These are phyloP conservation scores for Zaprionus capensis DNA, from an alignment of 1,140 invertebrate species.

Conservation along the genomic window DNA sequence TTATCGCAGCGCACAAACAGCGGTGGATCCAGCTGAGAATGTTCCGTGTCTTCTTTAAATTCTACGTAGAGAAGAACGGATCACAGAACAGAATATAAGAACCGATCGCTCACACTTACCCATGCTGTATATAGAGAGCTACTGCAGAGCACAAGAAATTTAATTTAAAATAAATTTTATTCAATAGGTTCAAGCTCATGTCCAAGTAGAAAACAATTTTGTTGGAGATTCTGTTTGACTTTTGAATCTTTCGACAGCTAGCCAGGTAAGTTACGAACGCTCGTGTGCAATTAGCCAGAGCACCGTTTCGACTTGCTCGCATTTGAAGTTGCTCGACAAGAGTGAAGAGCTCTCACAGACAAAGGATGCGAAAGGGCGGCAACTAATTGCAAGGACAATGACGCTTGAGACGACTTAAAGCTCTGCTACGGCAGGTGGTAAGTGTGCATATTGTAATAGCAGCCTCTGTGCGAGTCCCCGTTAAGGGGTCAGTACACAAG, in stretches of 20 bases:
- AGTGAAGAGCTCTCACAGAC: slow-evolving; percentile 45
- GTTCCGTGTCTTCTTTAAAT: neutral
- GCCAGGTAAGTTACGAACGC: slow-evolving; percentile 8
- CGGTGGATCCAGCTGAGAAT: slow-evolving; percentile 50
- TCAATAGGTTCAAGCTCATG: neutral
- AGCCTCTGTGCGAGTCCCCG: slow-evolving; percentile 40
- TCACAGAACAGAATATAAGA: neutral
- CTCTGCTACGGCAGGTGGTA: slow-evolving; percentile 42
- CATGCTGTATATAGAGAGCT: neutral
- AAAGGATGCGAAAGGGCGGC: slow-evolving; percentile 44
- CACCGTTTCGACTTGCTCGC: slow-evolving; percentile 46
- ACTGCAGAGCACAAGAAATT: slow-evolving; percentile 1
- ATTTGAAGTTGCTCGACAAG: slow-evolving; percentile 53
- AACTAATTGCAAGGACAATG: slow-evolving; percentile 79
- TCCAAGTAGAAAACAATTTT: neutral
- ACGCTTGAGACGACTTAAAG: slow-evolving; percentile 69
- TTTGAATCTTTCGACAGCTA: slow-evolving; percentile 3
- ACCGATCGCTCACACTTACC: neutral
- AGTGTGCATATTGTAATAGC: slow-evolving; percentile 46
- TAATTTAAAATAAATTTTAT: slow-evolving; percentile 7
- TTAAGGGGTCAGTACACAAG: slow-evolving; percentile 26
- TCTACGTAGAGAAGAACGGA: neutral
- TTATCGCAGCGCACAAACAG: slow-evolving; percentile 60
- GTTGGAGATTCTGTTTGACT: neutral
- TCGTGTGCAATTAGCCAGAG: slow-evolving; percentile 58